Base-by-base conservation (phyloP, 2,113 vertebrate genomes). In the Anguilla rostrata region DNA sequence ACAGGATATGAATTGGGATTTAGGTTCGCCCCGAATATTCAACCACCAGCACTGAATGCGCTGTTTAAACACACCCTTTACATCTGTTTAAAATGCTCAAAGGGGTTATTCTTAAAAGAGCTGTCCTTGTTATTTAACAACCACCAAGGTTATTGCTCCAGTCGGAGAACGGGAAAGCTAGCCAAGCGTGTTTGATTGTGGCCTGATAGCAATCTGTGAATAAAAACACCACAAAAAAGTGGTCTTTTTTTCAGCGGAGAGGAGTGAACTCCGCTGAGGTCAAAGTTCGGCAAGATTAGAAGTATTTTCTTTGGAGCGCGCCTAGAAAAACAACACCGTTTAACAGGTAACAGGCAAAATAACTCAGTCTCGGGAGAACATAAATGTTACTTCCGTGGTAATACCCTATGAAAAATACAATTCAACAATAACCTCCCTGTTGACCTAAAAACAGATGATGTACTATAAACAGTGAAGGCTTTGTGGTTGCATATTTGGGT, bases 171-270 rank as follows among this genome's bases (percentile, higher is more conserved):
- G n/a, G 2, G 11, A 80, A 80, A 80, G 78, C 34, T 40, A 80
- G 1, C 16, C 39, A 80, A 29, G 78, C 41, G 8, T 84, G 56
- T 84, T 80, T 20, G 46, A 60, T 14, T 57, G 89, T 78, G 34
- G 83, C 34, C 57, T 49, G 85, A 90, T 82, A 83, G 46, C 82
- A 78, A 84, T 86, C 78, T 84, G 60, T 82, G 43, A 43, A 85
- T 80, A 29, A 90, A 87, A 89, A 78, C 85, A n/a, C 56, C 82
- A 49, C 81, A 86, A 86, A 78, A 49, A 88, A 82, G 84, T 40
- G 57, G 56, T 84, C 41, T 43, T 71, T 87, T 53, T 87, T 46
- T 8, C n/a, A 26, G n/a, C 22, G 66, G 83, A 57, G 78, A 9
- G 82, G 41, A 29, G 85, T 18, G 34, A 53, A 18, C 66, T 60